Evolutionary conservation across 2,797 vertebrate genomes (phyloP).

Genomic region (Tarsius wallacei): DNA sequence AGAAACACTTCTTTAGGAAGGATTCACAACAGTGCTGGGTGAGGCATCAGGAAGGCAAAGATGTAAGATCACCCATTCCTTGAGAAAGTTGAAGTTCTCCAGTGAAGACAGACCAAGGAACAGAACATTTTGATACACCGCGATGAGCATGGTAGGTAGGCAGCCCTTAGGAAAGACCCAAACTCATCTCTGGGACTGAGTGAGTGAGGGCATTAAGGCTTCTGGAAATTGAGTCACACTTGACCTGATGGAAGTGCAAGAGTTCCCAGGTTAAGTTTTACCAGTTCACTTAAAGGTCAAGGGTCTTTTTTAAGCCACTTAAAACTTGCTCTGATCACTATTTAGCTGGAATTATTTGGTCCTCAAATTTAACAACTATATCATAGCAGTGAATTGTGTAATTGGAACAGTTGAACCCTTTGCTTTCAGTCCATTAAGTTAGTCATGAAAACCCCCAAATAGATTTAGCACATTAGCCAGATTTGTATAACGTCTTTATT

Average conservation of each 20-base stretch:
- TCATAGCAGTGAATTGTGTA: conserved; percentile 13
- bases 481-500: conserved; percentile 76
- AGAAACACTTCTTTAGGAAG: background rate
- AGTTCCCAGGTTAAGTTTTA: background rate
- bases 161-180: background rate
- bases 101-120: background rate
- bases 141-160: background rate
- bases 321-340: background rate
- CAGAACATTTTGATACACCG: background rate
- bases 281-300: background rate
- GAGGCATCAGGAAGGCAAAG: background rate
- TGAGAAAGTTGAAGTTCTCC: background rate
- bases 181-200: background rate
- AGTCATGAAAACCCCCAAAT: conserved; percentile 47
- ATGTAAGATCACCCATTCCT: background rate
- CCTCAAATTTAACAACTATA: background rate
- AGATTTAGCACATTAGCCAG: conserved; percentile 63
- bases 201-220: background rate
- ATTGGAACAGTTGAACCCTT: conserved; percentile 19
- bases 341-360: background rate
- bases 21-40: background rate
- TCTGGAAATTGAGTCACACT: background rate
- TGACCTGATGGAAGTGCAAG: background rate
- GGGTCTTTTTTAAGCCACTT: conserved; percentile 5
- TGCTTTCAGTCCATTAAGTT: conserved; percentile 58